Percentiles rank a stretch among this genome's conserved stretches.
These are phyloP conservation scores for Recurvirostra avosetta DNA, from an alignment of 2,113 vertebrate genomes.

Conservation along the genomic window DNA sequence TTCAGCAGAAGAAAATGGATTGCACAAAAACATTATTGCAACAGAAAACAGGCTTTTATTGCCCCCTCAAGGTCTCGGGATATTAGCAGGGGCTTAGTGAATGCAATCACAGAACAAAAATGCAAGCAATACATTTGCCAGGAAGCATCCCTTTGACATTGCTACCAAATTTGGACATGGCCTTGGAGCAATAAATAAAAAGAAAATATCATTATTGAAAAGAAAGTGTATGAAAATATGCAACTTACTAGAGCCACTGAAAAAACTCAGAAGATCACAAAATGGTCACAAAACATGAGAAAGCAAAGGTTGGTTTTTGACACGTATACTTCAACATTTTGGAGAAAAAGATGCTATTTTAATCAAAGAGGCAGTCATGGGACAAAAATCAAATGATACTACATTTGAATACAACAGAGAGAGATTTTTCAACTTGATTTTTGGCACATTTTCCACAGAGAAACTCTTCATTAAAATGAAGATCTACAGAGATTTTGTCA, in stretches of 20 bases:
- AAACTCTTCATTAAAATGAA: background rate
- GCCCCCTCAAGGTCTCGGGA: background rate
- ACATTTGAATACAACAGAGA: background rate
- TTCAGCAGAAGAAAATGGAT: conserved; percentile 24
- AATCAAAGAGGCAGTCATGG: background rate
- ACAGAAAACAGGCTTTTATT: conserved; percentile 33
- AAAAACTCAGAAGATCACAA: background rate
- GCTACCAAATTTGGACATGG: background rate
- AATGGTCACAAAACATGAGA: background rate
- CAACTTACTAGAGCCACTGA: background rate
- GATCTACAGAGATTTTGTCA: background rate
- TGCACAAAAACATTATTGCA: conserved; percentile 10
- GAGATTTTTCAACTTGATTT: background rate
- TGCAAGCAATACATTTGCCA: background rate
- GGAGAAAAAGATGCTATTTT: background rate
- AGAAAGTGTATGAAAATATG: background rate
- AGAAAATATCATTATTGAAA: background rate
- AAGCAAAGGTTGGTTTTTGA: background rate
- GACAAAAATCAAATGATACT: background rate
- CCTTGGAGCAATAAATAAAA: background rate
- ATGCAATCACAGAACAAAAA: conserved; percentile 12
- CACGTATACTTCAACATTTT: background rate
- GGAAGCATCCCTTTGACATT: background rate
- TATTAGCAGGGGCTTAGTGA: background rate
- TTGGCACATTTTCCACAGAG: background rate